phyloP scores from a whole-genome alignment of 37 sponge, comb jelly and placozoan genomes.

The Theonella swinhoei region DNA sequence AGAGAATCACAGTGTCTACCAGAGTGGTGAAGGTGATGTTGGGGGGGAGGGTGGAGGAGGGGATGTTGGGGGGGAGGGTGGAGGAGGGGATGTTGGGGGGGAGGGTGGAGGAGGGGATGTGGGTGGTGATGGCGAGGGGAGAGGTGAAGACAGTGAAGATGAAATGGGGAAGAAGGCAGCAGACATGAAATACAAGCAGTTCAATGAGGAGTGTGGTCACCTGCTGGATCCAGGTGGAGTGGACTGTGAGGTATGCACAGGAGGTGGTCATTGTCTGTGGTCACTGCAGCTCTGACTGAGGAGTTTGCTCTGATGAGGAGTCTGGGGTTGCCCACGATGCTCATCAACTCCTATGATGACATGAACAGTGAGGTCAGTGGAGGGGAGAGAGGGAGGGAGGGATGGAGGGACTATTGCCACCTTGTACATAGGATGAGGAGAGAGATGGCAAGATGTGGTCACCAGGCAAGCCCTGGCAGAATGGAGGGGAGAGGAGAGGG shows the following conservation, averaged over 20 bases:
- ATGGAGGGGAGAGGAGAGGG: not conserved
- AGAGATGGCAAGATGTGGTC: not conserved
- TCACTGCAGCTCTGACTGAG: slow-evolving; percentile 35
- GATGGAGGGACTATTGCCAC: not conserved
- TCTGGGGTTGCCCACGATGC: slow-evolving; percentile 68
- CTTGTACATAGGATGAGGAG: not conserved
- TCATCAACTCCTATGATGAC: slow-evolving; percentile 62
- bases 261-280: not conserved
- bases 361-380: slow-evolving; percentile 14
- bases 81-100: too few relatives aligned
- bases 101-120: not conserved
- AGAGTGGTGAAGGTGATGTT: not conserved
- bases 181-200: slow-evolving; percentile 46
- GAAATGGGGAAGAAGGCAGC: slow-evolving; percentile 15
- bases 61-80: too few relatives aligned
- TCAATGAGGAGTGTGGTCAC: slow-evolving; percentile 20
- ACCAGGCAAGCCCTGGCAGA: not conserved
- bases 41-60: too few relatives aligned
- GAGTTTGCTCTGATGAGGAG: slow-evolving; percentile 67
- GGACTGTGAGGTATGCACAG: too few relatives aligned
- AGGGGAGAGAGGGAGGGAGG: not conserved
- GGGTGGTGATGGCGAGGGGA: slow-evolving; percentile 10
- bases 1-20: not conserved
- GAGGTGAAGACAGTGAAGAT: slow-evolving; percentile 8
- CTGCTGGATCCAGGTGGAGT: slow-evolving; percentile 58